Evolutionary conservation across 2,888 invertebrate species (phyloP).

Genomic region (Laspeyria flexula): DNA sequence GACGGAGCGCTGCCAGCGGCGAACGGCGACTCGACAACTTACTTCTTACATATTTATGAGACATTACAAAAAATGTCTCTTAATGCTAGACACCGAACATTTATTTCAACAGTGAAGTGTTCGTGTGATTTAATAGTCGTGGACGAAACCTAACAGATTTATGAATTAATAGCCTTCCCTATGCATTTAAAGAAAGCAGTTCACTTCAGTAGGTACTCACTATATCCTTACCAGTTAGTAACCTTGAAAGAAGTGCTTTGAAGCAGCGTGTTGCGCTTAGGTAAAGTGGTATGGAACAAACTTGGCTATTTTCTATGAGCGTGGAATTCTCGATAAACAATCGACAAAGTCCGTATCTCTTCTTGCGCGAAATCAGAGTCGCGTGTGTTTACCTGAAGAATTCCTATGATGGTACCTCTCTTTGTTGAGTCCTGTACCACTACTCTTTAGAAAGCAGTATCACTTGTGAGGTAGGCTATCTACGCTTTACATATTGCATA

Average conservation of each 20-base stretch:
- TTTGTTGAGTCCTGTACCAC: conserved; percentile 46
- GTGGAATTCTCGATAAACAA: conserved; percentile 41
- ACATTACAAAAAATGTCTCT: conserved; percentile 47
- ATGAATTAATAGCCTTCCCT: conserved; percentile 6
- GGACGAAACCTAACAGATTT: conserved; percentile 11
- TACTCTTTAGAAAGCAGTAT: conserved; percentile 59
- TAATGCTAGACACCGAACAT: conserved; percentile 34
- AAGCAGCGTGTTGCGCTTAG: conserved; percentile 18
- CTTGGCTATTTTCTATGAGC: conserved; percentile 41
- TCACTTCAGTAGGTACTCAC: no score
- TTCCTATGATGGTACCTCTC: conserved; percentile 44
- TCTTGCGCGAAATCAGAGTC: conserved; percentile 46
- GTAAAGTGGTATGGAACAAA: conserved; percentile 35
- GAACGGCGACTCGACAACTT: conserved; percentile 41
- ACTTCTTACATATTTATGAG: conserved; percentile 71
- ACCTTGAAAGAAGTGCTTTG: conserved; percentile 35
- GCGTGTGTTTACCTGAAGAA: conserved; percentile 60
- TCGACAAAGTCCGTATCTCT: conserved; percentile 43
- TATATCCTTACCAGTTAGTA: no score
- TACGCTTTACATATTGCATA: conserved; percentile 64
- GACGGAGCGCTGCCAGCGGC: conserved; percentile 29
- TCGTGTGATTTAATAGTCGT: conserved; percentile 11
- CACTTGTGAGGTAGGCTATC: no score
- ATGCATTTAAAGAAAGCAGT: conserved; percentile 17
- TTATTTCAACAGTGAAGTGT: conserved; percentile 30